A percentile compares a stretch with the other conserved stretches of the same genome.
Conservation (phyloP, 1,140 invertebrate species). For the Mya arenaria region DNA sequence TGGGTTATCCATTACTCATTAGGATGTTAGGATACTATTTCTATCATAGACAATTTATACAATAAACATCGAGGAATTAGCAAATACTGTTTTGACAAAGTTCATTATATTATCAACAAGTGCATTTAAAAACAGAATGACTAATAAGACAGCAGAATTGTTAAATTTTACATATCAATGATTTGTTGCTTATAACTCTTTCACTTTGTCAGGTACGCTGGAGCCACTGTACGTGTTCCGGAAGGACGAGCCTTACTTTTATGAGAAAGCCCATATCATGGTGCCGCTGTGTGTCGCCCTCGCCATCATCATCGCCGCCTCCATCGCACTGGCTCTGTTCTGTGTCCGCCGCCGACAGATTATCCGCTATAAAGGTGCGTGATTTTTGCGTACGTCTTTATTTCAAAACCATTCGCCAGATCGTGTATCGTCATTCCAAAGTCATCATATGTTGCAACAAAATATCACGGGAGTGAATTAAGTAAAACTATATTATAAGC, state of each 20-base stretch:
- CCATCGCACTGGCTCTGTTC: constrained; percentile 88
- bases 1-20: too few relatives aligned
- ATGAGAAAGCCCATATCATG: constrained; percentile 94
- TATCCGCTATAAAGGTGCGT: constrained; percentile 78
- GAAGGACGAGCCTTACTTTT: constrained; percentile 86
- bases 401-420: too few relatives aligned
- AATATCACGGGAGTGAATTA: too few relatives aligned
- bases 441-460: too few relatives aligned
- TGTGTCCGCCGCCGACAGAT: constrained; percentile 70
- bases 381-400: too few relatives aligned
- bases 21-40: too few relatives aligned
- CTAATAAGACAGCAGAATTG: neutral
- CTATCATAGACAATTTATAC: too few relatives aligned
- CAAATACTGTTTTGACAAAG: too few relatives aligned
- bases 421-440: too few relatives aligned
- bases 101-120: too few relatives aligned
- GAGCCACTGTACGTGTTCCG: constrained; percentile 93
- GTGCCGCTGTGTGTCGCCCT: constrained; percentile 95
- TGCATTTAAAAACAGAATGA: neutral
- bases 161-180: constrained; percentile 71
- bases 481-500: too few relatives aligned
- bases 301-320: constrained; percentile 92
- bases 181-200: constrained; percentile 77
- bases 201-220: constrained; percentile 93
- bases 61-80: too few relatives aligned